phyloP scores from a whole-genome alignment of 2,113 vertebrate genomes.

The Coracopsis vasa region DNA sequence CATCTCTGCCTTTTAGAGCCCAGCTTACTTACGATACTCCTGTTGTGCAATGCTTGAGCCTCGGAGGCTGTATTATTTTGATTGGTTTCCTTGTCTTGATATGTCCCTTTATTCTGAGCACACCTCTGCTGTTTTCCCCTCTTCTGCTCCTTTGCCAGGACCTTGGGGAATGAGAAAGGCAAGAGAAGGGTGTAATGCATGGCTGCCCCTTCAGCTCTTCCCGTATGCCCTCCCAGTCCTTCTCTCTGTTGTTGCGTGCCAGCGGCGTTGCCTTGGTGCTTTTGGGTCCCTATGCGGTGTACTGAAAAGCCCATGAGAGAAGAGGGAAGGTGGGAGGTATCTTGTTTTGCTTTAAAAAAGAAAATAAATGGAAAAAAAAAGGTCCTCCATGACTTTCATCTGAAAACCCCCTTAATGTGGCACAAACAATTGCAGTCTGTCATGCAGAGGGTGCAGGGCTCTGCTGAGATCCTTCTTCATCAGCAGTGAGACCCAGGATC shows the following conservation, averaged over 20 bases:
- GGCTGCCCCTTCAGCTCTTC: slow-evolving; percentile 24
- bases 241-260: not conserved
- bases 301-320: not conserved
- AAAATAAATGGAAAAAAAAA: not conserved
- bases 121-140: slow-evolving; percentile 10
- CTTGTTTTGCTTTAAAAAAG: not conserved
- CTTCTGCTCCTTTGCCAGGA: slow-evolving; percentile 17
- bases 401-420: not conserved
- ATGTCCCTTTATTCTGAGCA: not conserved
- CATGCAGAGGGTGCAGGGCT: not conserved
- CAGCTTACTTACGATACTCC: slow-evolving; percentile 67
- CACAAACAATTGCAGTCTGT: not conserved
- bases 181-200: slow-evolving; percentile 64
- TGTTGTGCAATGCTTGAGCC: slow-evolving; percentile 66
- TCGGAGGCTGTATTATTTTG: not conserved
- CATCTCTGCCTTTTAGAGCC: slow-evolving; percentile 74
- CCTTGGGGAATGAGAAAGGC: slow-evolving; percentile 41
- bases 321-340: not conserved
- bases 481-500: not conserved
- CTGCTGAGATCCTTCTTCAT: not conserved
- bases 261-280: slow-evolving; percentile 36
- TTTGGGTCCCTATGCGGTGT: not conserved
- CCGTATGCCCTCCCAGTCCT: not conserved
- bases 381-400: not conserved
- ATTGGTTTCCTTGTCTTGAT: slow-evolving; percentile 19